Base-by-base conservation (phyloP, 1,140 invertebrate species). In the Elysia chlorotica region DNA sequence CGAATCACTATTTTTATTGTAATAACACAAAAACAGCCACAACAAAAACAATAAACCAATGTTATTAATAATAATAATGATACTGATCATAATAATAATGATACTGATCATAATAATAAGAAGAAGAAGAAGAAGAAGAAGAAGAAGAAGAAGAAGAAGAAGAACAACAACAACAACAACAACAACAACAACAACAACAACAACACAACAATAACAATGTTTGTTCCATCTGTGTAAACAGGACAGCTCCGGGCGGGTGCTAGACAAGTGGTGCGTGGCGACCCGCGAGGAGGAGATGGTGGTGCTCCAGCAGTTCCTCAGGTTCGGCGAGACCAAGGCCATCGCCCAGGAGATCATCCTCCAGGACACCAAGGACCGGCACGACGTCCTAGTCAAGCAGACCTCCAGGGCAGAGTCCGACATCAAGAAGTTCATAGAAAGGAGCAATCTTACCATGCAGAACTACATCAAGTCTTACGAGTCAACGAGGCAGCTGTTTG, bases 261-360 rank as follows among this genome's bases (percentile, higher is more conserved):
- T 95, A 83, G 92, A 94, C 87, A 91, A 92, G 88, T 95, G 93
- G 93, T 92, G 91, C 77, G 92, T 95, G 84, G 92, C 93, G 82
- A 93, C 91, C 78, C 90, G 92, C 83, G 93, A 95, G 85, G 94
- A 95, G 89, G 94, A 95, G 87, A 92, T 93, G 79, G 89, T 95
- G 80, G 93, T 95, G 65, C 88, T 95, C 61, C 93, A 95, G 87
- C 93, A 95, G 89, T 95, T 95, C 89, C 90, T 95, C 67, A 89
- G 93, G 78, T 95, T 95, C 86, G 92, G 92, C 67, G 93, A 94
- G 88, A 95, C 94, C 71, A 90, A 93, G 86, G 91, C 92, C 65
- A 92, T 95, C 81, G 93, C 93, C 75, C 92, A 94, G 84, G 92
- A 94, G 82, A 89, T 94, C 77, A 89, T 94, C 81, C 88, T 93